Percentiles rank a stretch among this genome's conserved stretches.
These are phyloP conservation scores for Anastrepha ludens DNA, from an alignment of 1,140 invertebrate species.

Conservation along the genomic window DNA sequence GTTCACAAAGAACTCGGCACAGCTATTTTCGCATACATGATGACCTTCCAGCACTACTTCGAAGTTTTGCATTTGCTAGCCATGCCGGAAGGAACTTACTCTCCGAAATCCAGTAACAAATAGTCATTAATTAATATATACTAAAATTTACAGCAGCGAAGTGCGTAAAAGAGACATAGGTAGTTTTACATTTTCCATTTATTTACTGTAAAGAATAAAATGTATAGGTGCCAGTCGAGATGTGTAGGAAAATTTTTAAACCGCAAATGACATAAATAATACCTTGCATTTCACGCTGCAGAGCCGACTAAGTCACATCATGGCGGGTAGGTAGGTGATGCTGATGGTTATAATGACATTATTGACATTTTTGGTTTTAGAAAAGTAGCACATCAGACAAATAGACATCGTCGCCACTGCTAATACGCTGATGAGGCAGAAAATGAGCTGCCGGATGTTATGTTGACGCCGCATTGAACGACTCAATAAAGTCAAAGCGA, in stretches of 20 bases:
- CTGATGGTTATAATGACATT: constrained; percentile 31
- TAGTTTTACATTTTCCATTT: background rate
- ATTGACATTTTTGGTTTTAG: constrained; percentile 43
- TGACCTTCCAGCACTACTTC: no score
- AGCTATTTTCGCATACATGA: no score
- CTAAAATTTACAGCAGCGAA: background rate
- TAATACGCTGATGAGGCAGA: background rate
- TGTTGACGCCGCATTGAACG: background rate
- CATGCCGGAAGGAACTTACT: no score
- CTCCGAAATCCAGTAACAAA: no score
- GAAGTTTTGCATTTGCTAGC: no score
- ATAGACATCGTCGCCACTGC: background rate
- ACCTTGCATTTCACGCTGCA: background rate
- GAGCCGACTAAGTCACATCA: background rate
- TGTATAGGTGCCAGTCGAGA: background rate
- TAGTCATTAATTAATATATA: no score
- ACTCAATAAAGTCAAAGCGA: constrained; percentile 3
- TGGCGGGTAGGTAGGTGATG: background rate
- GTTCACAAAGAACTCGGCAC: no score
- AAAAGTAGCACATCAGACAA: constrained; percentile 41
- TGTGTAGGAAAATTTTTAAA: background rate
- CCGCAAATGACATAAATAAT: constrained; percentile 28
- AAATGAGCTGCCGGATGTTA: constrained; percentile 37
- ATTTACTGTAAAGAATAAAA: background rate
- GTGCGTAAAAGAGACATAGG: background rate